Percentiles rank a stretch among this genome's conserved stretches.
Conservation (phyloP, 2,113 vertebrate species). For the Oxyura jamaicensis region DNA sequence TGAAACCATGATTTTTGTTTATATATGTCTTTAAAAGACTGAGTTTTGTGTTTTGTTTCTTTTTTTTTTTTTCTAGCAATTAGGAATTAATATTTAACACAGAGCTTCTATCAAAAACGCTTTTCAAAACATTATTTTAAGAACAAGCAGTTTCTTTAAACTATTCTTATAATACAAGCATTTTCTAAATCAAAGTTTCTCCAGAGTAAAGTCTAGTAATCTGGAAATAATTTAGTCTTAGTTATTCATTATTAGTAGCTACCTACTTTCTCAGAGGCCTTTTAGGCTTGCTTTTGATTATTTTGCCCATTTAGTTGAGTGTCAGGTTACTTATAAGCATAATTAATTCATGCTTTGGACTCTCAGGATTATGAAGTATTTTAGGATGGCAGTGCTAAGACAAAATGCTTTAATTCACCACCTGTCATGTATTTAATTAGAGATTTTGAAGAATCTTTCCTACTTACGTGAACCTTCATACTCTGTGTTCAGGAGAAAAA, state of each 20-base stretch:
- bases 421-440: constrained; percentile 83
- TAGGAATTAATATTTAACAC: not conserved
- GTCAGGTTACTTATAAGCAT: constrained; percentile 70
- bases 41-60: not conserved
- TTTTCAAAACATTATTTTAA: not conserved
- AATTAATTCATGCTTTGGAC: constrained; percentile 81
- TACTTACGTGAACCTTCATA: constrained; percentile 58
- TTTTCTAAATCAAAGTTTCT: not conserved
- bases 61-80: not conserved
- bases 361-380: constrained; percentile 81
- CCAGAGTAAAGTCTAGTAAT: not conserved
- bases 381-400: constrained; percentile 74
- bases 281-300: constrained; percentile 41
- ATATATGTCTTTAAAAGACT: not conserved
- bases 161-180: not conserved
- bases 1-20: not conserved
- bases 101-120: not conserved
- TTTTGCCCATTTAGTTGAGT: constrained; percentile 10
- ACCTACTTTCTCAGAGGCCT: constrained; percentile 14
- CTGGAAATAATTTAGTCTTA: not conserved
- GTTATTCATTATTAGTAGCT: not conserved
- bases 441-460: constrained; percentile 77
- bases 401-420: constrained; percentile 81
- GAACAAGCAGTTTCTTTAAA: not conserved
- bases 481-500: not conserved